A percentile compares a stretch with the other conserved stretches of the same genome.
Evolutionary conservation across 2,113 vertebrate genomes (phyloP).

Genomic region (Trichechus manatus): DNA sequence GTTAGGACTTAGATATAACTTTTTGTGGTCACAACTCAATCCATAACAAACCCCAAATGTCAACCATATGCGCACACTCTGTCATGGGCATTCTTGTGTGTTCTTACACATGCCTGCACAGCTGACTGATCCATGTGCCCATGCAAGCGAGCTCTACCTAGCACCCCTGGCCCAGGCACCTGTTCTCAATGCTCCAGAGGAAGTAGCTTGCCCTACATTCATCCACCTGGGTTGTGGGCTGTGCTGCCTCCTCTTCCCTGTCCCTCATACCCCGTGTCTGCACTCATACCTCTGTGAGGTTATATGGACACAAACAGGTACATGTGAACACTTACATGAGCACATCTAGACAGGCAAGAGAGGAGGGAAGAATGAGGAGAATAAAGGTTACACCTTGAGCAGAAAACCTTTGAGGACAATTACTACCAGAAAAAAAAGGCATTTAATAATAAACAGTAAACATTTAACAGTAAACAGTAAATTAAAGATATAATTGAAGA

Average conservation of each 20-base stretch:
- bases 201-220: neutral
- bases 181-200: neutral
- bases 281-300: neutral
- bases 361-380: neutral
- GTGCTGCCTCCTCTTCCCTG: neutral
- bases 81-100: neutral
- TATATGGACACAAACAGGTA: neutral
- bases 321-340: neutral
- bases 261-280: neutral
- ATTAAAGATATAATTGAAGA: neutral
- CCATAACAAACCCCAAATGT: neutral
- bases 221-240: neutral
- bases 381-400: neutral
- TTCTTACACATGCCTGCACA: accelerated
- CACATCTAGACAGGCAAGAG: neutral
- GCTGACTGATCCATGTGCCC: too few relatives aligned
- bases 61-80: neutral
- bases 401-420: neutral
- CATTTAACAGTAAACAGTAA: neutral
- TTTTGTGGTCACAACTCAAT: neutral
- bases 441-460: neutral
- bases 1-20: neutral
- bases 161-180: neutral
- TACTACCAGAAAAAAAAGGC: neutral
- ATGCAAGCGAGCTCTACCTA: neutral